These are phyloP conservation scores for Megalops cyprinoides DNA, from an alignment of 2,797 vertebrate genomes.

Conservation along the genomic window DNA sequence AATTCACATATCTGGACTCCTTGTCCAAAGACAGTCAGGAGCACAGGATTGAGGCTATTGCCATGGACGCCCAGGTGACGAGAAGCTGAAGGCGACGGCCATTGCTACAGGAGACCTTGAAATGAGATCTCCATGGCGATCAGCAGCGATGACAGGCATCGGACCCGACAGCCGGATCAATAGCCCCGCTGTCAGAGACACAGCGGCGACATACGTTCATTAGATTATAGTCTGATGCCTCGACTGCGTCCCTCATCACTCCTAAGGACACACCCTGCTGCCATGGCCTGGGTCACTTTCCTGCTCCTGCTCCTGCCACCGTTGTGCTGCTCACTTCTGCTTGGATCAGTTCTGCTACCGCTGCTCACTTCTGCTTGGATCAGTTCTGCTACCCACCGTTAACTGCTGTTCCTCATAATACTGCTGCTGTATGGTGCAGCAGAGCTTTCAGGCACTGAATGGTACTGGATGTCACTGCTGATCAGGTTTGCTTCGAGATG, in stretches of 20 bases:
- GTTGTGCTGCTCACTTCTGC: neutral
- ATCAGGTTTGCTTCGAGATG: neutral
- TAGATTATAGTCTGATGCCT: neutral
- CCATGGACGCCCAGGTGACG: too few relatives aligned
- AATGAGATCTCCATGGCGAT: conserved; percentile 6
- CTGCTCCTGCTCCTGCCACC: neutral
- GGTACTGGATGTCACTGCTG: neutral
- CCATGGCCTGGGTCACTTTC: neutral
- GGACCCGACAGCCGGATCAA: neutral
- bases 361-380: neutral
- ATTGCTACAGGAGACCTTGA: neutral
- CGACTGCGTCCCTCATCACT: neutral
- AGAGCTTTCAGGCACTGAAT: neutral
- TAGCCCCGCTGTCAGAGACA: neutral
- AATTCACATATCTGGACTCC: neutral
- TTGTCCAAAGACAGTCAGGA: neutral
- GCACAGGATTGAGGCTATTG: too few relatives aligned
- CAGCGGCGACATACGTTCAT: neutral
- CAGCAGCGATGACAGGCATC: neutral
- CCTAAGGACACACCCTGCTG: neutral
- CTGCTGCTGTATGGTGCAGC: neutral
- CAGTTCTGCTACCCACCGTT: too few relatives aligned
- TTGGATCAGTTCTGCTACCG: too few relatives aligned
- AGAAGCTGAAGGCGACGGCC: neutral
- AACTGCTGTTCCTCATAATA: neutral